Conservation (phyloP, 2,888 invertebrate genomes). For the Dasypogon diadema region DNA sequence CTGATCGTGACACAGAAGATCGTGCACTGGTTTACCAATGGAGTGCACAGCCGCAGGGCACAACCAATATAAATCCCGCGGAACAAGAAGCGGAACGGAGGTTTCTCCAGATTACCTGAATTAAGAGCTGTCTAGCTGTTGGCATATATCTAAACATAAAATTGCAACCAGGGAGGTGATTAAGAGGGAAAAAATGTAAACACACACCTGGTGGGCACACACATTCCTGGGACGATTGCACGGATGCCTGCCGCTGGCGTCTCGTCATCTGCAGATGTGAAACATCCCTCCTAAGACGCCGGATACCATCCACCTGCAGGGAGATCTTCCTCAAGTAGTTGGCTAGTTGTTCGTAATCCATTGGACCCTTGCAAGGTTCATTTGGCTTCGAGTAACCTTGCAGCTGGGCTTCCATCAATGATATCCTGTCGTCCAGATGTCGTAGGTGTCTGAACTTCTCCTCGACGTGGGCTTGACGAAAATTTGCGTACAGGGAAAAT, state of each 20-base stretch:
- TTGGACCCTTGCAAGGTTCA: conserved; percentile 34
- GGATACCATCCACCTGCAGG: conserved; percentile 65
- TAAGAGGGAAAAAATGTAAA: not conserved
- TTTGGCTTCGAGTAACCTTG: conserved; percentile 45
- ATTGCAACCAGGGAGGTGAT: not conserved
- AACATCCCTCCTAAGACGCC: conserved; percentile 67
- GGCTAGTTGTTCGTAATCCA: conserved; percentile 59
- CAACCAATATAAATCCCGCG: not conserved
- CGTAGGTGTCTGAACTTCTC: conserved; percentile 65
- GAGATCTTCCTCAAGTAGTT: conserved; percentile 63
- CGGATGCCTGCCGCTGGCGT: conserved; percentile 64
- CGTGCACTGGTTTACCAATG: conserved; percentile 33
- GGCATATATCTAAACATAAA: not conserved
- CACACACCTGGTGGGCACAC: conserved; percentile 79
- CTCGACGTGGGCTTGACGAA: conserved; percentile 66
- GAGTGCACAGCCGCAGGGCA: conserved; percentile 2
- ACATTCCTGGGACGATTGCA: conserved; percentile 72
- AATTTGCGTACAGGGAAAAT: conserved; percentile 66
- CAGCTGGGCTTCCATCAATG: conserved; percentile 63
- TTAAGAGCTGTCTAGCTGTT: not conserved
- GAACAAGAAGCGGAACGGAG: not conserved
- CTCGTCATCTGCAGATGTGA: conserved; percentile 67
- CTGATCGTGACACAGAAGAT: conserved; percentile 36
- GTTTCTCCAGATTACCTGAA: not conserved
- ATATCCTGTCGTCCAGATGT: conserved; percentile 67